Evolutionary conservation across 2,888 invertebrate genomes (phyloP).

Genomic region (Selenia dentaria): DNA sequence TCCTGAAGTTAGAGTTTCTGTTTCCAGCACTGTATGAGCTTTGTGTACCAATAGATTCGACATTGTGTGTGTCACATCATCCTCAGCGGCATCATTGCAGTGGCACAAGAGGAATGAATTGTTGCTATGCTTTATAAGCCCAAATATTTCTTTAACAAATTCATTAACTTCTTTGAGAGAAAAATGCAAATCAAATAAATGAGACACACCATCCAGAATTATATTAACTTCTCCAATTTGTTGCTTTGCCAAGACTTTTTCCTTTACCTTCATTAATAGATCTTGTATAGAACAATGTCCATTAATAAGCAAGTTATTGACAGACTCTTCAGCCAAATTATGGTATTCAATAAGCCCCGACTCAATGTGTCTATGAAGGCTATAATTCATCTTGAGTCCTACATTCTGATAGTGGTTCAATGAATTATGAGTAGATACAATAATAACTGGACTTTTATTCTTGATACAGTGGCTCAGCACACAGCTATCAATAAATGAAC

Average conservation of each 20-base stretch:
- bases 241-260: constrained; percentile 59
- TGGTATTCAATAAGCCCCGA: constrained; percentile 58
- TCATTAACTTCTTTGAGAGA: constrained; percentile 76
- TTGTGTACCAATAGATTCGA: constrained; percentile 86
- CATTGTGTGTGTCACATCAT: constrained; percentile 84
- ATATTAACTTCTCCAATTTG: constrained; percentile 77
- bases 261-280: constrained; percentile 66
- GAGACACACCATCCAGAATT: constrained; percentile 89
- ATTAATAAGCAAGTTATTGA: constrained; percentile 45
- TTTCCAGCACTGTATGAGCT: constrained; percentile 86
- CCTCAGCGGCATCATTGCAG: constrained; percentile 84
- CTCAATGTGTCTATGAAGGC: constrained; percentile 80
- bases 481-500: constrained; percentile 89
- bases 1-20: constrained; percentile 89
- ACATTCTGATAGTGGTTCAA: constrained; percentile 90
- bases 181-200: constrained; percentile 87
- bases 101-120: constrained; percentile 78
- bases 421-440: constrained; percentile 89
- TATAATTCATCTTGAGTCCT: constrained; percentile 90
- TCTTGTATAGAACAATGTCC: constrained; percentile 59
- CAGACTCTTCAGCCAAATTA: constrained; percentile 57
- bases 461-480: constrained; percentile 86
- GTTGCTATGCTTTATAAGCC: constrained; percentile 54
- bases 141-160: constrained; percentile 76
- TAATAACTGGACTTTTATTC: constrained; percentile 83